Evolutionary conservation across 2,888 invertebrate genomes (phyloP), one percentile per base, ranked within the genome.

Genomic region (Loripinus fragilis): DNA sequence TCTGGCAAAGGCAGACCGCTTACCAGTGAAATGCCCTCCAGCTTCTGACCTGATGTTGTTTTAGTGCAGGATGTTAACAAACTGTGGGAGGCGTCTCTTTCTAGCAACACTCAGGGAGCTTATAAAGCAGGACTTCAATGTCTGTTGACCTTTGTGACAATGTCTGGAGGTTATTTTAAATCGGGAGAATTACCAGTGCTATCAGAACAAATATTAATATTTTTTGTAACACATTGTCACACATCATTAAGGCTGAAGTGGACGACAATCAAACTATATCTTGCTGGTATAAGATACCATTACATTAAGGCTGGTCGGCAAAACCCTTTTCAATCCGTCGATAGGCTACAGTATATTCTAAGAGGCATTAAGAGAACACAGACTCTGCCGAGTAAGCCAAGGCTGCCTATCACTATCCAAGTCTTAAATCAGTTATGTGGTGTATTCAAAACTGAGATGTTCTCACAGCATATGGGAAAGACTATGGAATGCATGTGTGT

Each of bases 241-340:
- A 23, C 48, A 3, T n/a, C 15, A 50, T 33, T 74, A 12, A 12
- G 41, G 7, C 20, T 74, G 23, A 67, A 52, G 35, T 74, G 28
- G 20, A n/a, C 67, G 2, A 74, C 74, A 20, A 67, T 74, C 25
- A 74, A 74, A 35, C 25, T 67, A 10, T 74, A 74, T 52, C 45
- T 74, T 12, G 48, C 67, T 35, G 74, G 67, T 0, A 67, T 74
- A 10, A 20, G 74, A 1, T 67, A 50, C 52, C 48, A 41, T 41
- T 68, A 67, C 41, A 12, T 67, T 3, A n/a, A n/a, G 10, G 30
- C 48, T 10, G 65, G 70, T 12, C 12, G 3, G 23, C 5, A 2
- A 7, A 48, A 70, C n/a, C 70, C 70, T 55, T 52, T 70, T 7
- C 50, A 52, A 5, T 7, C 5, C 0, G 23, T 10, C 2, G 70